Evolutionary conservation across 2,888 invertebrate species (phyloP).

Genomic region (Octodonta nipae): DNA sequence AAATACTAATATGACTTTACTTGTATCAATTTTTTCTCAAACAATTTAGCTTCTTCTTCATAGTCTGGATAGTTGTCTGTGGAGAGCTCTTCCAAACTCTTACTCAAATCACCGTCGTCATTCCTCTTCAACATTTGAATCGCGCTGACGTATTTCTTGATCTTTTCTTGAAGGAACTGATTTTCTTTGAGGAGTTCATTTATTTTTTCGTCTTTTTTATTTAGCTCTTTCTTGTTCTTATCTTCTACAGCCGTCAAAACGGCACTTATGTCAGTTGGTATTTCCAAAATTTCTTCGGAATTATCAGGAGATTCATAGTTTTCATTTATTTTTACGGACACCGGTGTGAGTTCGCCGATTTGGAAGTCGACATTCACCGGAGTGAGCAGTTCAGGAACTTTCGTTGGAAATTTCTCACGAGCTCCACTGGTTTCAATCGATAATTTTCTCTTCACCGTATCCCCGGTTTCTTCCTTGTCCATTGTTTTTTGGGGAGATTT

Average conservation of each 20-base stretch:
- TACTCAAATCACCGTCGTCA: conserved; percentile 30
- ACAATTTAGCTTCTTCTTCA: conserved; percentile 60
- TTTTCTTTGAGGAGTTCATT: conserved; percentile 53
- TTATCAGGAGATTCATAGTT: conserved; percentile 25
- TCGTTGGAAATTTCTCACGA: conserved; percentile 24
- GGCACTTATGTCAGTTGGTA: conserved; percentile 32
- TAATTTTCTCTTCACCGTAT: conserved; percentile 18
- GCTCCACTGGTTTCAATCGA: conserved; percentile 31
- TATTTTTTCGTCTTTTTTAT: conserved; percentile 27
- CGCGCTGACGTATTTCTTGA: conserved; percentile 77
- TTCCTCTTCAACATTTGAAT: conserved; percentile 65
- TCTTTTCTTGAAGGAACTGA: conserved; percentile 67
- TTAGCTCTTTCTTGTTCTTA: conserved; percentile 29
- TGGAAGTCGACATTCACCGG: conserved; percentile 32
- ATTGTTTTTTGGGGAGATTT: conserved; percentile 4
- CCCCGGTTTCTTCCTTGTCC: conserved; percentile 6
- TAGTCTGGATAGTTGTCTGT: conserved; percentile 36
- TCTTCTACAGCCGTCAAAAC: conserved; percentile 30
- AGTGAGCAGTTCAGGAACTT: conserved; percentile 32
- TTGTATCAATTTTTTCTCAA: conserved; percentile 77
- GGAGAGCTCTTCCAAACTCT: conserved; percentile 27
- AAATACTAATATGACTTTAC: conserved; percentile 34
- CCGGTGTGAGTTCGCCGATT: conserved; percentile 39
- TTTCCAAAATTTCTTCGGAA: conserved; percentile 29
- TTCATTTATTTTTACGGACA: conserved; percentile 29